Conservation (phyloP, 1,140 invertebrate genomes). For the Hirudo medicinalis region DNA sequence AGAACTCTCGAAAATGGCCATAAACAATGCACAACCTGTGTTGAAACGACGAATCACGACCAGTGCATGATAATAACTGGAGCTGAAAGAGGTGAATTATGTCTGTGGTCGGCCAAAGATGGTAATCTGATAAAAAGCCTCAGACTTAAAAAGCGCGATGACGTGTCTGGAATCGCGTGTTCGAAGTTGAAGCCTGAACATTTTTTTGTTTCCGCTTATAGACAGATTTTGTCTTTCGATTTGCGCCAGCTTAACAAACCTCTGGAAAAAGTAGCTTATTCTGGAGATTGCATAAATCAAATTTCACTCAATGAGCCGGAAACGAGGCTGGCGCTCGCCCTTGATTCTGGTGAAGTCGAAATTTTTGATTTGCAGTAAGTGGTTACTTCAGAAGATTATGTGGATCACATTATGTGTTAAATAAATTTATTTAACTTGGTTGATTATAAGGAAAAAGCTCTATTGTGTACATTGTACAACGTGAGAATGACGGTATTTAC, state of each 20-base stretch:
- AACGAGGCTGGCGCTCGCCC: not conserved
- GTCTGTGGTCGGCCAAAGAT: slow-evolving; percentile 6
- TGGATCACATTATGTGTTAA: no score
- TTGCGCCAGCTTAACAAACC: not conserved
- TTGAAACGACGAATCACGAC: not conserved
- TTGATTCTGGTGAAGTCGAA: slow-evolving; percentile 1
- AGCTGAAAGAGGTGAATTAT: slow-evolving; percentile 4
- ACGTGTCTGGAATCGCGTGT: not conserved
- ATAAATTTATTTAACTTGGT: no score
- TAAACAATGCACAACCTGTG: not conserved
- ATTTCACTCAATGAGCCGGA: not conserved
- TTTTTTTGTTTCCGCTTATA: not conserved
- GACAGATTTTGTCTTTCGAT: not conserved
- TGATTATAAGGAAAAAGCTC: no score
- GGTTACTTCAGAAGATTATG: no score
- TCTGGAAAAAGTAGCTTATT: not conserved
- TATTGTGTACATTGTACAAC: no score
- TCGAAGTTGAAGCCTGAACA: not conserved
- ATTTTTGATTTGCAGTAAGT: slow-evolving; percentile 6
- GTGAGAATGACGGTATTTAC: no score
- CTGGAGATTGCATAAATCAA: not conserved
- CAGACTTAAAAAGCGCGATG: not conserved
- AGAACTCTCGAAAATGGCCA: slow-evolving; percentile 2
- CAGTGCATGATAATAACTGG: slow-evolving; percentile 8
- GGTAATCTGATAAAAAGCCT: not conserved